A percentile compares a stretch with the other conserved stretches of the same genome.
phyloP scores from a whole-genome alignment of 35 echinoderm and acorn worm genomes.

The Anneissia japonica region DNA sequence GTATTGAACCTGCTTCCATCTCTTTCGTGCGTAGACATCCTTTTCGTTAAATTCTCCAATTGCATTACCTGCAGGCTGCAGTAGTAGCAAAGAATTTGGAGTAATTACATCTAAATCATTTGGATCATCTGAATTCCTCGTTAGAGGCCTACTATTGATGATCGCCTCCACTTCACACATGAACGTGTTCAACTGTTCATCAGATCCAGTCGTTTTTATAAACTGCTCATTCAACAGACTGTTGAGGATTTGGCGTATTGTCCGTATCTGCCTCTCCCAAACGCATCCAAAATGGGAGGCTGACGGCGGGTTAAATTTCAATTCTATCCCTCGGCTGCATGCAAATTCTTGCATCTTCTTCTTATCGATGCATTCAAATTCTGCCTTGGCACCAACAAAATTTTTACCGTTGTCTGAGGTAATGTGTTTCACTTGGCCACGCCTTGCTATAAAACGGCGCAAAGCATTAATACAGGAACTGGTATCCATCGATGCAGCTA shows the following conservation, averaged over 20 bases:
- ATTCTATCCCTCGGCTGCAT: conserved; percentile 6
- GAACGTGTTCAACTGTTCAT: background rate
- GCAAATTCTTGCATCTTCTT: background rate
- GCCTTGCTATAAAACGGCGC: conserved; percentile 22
- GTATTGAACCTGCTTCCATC: too few relatives aligned
- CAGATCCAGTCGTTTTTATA: background rate
- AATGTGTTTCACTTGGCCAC: conserved; percentile 23
- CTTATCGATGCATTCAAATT: background rate
- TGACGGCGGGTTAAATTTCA: conserved; percentile 46
- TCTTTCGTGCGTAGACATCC: too few relatives aligned
- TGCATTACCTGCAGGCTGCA: too few relatives aligned
- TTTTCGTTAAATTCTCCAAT: too few relatives aligned
- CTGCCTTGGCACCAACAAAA: conserved; percentile 7
- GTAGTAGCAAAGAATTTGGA: too few relatives aligned
- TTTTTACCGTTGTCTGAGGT: conserved; percentile 34
- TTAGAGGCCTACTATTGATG: too few relatives aligned
- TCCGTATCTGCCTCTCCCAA: conserved; percentile 58
- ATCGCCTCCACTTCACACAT: too few relatives aligned
- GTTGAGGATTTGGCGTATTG: conserved; percentile 28
- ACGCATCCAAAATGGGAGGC: conserved; percentile 48
- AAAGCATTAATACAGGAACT: conserved; percentile 34
- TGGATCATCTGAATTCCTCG: too few relatives aligned
- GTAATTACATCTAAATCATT: too few relatives aligned
- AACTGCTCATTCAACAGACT: background rate
- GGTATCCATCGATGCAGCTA: conserved; percentile 17